Percentiles rank a stretch among this genome's conserved stretches.
These are phyloP conservation scores for Rhea americana DNA, from an alignment of 2,113 vertebrate species.

Conservation along the genomic window DNA sequence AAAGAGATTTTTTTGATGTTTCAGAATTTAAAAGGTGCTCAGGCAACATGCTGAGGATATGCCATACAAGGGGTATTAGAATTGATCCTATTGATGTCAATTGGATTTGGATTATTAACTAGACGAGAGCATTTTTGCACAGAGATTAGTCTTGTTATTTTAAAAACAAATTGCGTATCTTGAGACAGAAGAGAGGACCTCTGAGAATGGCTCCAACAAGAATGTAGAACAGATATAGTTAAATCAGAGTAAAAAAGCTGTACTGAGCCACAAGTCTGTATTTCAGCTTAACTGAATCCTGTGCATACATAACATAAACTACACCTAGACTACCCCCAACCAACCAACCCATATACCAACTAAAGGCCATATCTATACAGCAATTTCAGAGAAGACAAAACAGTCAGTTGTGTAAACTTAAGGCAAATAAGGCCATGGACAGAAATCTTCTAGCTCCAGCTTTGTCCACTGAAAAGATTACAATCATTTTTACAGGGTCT, in stretches of 20 bases:
- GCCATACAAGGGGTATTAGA: neutral
- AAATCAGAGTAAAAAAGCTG: neutral
- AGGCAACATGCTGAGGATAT: neutral
- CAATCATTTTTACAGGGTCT: neutral
- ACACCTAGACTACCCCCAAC: neutral
- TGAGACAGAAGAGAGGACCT: neutral
- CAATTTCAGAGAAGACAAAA: neutral
- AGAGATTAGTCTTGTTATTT: neutral
- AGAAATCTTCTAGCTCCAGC: neutral
- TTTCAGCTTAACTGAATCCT: neutral
- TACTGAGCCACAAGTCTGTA: neutral
- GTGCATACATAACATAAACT: neutral
- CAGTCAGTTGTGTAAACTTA: neutral
- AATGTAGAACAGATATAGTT: neutral
- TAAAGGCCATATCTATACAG: neutral
- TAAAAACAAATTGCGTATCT: neutral
- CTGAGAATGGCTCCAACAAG: neutral
- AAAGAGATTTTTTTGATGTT: accelerated
- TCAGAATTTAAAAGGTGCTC: neutral
- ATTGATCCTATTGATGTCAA: neutral
- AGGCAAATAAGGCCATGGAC: neutral
- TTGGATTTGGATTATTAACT: neutral
- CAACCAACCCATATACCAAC: neutral
- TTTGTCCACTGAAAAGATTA: neutral
- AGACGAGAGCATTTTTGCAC: neutral